Evolutionary conservation across 1,140 invertebrate genomes (phyloP).

Genomic region (Drosophila mauritiana): DNA sequence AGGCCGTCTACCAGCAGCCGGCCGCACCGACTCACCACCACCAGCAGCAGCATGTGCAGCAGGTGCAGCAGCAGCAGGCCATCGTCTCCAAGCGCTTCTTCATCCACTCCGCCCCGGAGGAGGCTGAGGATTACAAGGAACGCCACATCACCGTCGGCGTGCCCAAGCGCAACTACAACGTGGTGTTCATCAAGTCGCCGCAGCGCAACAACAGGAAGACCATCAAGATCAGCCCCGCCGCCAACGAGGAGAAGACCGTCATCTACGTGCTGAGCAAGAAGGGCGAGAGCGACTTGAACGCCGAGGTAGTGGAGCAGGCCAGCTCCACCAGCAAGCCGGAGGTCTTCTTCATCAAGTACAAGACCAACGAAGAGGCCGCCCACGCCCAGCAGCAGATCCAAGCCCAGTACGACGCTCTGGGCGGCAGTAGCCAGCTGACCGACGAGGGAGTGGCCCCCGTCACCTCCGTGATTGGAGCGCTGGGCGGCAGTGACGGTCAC

Average conservation of each 20-base stretch:
- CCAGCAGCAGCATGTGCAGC: conserved; percentile 58
- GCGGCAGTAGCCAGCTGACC: conserved; percentile 77
- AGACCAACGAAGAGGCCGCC: conserved; percentile 87
- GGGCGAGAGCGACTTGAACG: conserved; percentile 75
- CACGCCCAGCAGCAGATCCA: conserved; percentile 84
- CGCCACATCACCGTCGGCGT: conserved; percentile 85
- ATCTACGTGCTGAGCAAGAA: conserved; percentile 94
- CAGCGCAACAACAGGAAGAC: conserved; percentile 88
- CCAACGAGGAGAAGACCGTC: conserved; percentile 93
- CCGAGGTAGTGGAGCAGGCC: conserved; percentile 71
- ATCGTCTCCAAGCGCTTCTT: conserved; percentile 85
- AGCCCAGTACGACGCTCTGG: conserved; percentile 81
- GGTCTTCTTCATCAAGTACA: conserved; percentile 91
- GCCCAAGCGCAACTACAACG: conserved; percentile 93
- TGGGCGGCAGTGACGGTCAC: conserved; percentile 59
- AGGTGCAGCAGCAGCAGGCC: conserved; percentile 82
- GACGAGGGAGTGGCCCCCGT: conserved; percentile 81
- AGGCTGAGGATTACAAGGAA: conserved; percentile 77
- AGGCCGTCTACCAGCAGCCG: conserved; percentile 81
- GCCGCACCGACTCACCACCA: conserved; percentile 77
- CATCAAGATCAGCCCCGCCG: conserved; percentile 87
- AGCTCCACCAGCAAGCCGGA: conserved; percentile 89
- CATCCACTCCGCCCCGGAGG: conserved; percentile 82
- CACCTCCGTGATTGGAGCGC: conserved; percentile 79
- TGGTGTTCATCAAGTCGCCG: conserved; percentile 94